Conservation (phyloP, 2,113 vertebrate species). For the Vicugna pacos region DNA sequence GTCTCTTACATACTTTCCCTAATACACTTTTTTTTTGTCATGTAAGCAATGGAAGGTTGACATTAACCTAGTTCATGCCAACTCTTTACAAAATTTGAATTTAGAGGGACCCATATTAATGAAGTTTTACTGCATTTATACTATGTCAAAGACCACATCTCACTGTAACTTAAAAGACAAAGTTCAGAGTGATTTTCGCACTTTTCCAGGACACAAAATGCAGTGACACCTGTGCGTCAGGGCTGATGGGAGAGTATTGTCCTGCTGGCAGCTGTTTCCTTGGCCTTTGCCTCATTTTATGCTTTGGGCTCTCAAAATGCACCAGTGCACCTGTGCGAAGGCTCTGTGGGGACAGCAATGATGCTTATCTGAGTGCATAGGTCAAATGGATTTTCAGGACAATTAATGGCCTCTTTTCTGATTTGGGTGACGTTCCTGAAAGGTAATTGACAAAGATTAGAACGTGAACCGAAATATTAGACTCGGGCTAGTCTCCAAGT, state of each 20-base stretch:
- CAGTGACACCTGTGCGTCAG: background rate
- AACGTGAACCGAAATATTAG: background rate
- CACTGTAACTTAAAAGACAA: background rate
- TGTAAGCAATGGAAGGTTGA: background rate
- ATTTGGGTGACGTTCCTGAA: background rate
- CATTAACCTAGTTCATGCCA: background rate
- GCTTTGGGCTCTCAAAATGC: background rate
- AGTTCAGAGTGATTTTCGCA: background rate
- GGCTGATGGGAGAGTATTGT: background rate
- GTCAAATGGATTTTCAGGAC: conserved; percentile 44
- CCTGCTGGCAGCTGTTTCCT: background rate
- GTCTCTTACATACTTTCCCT: background rate
- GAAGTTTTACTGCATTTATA: background rate
- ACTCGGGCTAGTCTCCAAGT: background rate
- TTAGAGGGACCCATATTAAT: background rate
- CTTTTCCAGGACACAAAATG: background rate
- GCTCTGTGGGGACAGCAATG: background rate
- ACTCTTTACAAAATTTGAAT: background rate
- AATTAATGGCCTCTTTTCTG: conserved; percentile 40
- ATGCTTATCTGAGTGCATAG: background rate
- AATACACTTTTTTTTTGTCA: background rate
- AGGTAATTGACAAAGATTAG: conserved; percentile 1
- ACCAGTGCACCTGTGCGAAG: background rate
- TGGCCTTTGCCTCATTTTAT: conserved; percentile 32
- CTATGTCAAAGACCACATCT: background rate